These are phyloP conservation scores for Sinotaia quadrata DNA, from an alignment of 2,888 invertebrate species.

Conservation along the genomic window DNA sequence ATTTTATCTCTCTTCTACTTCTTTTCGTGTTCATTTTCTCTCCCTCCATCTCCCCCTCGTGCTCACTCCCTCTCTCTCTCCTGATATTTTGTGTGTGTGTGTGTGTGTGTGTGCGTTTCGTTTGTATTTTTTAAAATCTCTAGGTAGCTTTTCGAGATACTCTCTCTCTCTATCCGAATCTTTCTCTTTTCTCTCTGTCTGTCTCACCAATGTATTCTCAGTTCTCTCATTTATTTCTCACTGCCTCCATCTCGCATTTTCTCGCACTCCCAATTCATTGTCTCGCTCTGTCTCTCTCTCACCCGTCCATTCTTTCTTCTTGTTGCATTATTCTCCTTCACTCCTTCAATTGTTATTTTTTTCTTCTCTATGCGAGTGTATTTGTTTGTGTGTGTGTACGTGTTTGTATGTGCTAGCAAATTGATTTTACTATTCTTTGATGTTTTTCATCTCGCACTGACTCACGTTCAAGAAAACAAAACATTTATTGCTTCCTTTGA, in stretches of 20 bases:
- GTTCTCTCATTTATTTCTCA: not conserved
- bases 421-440: too few species aligned
- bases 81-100: too few species aligned
- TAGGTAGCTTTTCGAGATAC: not conserved
- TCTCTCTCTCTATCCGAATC: not conserved
- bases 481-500: too few species aligned
- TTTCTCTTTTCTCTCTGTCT: not conserved
- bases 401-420: not conserved
- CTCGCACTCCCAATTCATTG: not conserved
- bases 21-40: not conserved
- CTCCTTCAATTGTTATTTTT: not conserved
- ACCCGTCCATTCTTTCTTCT: not conserved
- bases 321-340: not conserved
- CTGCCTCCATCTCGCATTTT: not conserved
- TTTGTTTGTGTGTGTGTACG: not conserved
- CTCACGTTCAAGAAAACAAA: too few species aligned
- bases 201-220: too few species aligned
- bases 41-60: slow-evolving; percentile 10
- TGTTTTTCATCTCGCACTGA: too few species aligned
- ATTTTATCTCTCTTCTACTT: not conserved
- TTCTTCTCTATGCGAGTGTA: not conserved
- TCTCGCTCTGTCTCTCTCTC: slow-evolving; percentile 2
- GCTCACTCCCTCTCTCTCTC: slow-evolving; percentile 7
- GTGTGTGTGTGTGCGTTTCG: too few species aligned
- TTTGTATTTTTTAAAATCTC: not conserved